Conservation (phyloP, 2,888 invertebrate species). For the Teleogryllus oceanicus region DNA sequence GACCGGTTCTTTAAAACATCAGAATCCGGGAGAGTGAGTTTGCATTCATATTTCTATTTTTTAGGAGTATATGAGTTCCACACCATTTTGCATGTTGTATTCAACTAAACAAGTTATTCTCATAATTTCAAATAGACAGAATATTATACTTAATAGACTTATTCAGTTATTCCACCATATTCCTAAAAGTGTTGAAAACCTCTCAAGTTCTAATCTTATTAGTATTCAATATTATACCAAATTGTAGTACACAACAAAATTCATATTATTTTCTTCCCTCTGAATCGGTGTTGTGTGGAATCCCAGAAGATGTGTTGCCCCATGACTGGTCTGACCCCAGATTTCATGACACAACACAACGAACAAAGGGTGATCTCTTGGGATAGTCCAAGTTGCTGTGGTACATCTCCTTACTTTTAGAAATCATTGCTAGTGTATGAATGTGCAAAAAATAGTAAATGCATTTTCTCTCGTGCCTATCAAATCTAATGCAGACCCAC, state of each 20-base stretch:
- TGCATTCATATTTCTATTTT: too few relatives aligned
- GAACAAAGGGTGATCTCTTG: neutral
- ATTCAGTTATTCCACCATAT: too few relatives aligned
- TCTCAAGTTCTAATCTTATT: too few relatives aligned
- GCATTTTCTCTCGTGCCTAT: conserved; percentile 18
- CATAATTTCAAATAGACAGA: too few relatives aligned
- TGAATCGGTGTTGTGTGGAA: neutral
- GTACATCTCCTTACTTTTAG: conserved; percentile 18
- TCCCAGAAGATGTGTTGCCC: neutral
- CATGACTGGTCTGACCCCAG: neutral
- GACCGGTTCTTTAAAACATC: too few relatives aligned
- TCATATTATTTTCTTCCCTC: neutral
- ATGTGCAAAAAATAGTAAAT: conserved; percentile 11
- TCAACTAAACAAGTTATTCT: too few relatives aligned
- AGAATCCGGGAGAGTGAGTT: too few relatives aligned
- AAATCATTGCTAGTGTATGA: conserved; percentile 18
- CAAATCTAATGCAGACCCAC: conserved; percentile 1
- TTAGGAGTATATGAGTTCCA: too few relatives aligned
- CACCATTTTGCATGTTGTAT: too few relatives aligned
- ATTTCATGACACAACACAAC: neutral
- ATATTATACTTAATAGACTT: too few relatives aligned
- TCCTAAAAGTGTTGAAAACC: too few relatives aligned
- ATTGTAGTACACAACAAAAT: neutral
- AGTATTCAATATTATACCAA: too few relatives aligned
- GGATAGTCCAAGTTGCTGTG: neutral